Evolutionary conservation across 2,113 vertebrate species (phyloP).

Genomic region (Centropristis striata): DNA sequence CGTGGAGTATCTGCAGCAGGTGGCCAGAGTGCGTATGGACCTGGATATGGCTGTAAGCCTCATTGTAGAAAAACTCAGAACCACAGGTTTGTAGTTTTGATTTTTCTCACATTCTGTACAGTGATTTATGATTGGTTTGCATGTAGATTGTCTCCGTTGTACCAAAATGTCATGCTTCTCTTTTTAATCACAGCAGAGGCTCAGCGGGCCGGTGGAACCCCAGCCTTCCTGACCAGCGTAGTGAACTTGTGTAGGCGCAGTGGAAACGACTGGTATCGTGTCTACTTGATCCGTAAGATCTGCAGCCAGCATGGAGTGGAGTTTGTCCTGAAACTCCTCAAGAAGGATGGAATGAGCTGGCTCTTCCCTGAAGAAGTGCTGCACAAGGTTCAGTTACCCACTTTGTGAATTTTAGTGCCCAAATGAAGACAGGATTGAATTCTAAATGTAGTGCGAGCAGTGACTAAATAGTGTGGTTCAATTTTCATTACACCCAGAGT

Average conservation of each 20-base stretch:
- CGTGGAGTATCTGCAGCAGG: constrained; percentile 88
- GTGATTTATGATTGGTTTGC: not conserved
- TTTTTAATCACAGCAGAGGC: constrained; percentile 44
- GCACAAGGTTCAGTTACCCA: constrained; percentile 81
- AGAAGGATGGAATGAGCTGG: constrained; percentile 81
- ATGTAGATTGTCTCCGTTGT: not conserved
- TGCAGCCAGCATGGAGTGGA: constrained; percentile 87
- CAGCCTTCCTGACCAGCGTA: constrained; percentile 78
- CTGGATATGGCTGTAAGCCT: constrained; percentile 86
- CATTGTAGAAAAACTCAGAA: constrained; percentile 66
- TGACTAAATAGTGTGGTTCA: not conserved
- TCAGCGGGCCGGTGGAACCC: not conserved
- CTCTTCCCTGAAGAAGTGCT: constrained; percentile 89
- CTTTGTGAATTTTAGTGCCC: not conserved
- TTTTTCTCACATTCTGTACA: not conserved
- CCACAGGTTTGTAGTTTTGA: constrained; percentile 49
- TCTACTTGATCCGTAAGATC: constrained; percentile 92
- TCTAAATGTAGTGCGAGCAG: not conserved
- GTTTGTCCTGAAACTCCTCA: constrained; percentile 86
- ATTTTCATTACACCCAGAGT: constrained; percentile 50
- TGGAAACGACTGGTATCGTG: constrained; percentile 89
- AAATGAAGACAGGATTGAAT: not conserved
- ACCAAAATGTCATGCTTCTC: not conserved
- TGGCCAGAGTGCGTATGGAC: constrained; percentile 89
- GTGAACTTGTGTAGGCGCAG: constrained; percentile 75